Percentiles rank a stretch among this genome's conserved stretches.
Evolutionary conservation across 2,888 invertebrate species (phyloP).

Genomic region (Cephus pulcher): DNA sequence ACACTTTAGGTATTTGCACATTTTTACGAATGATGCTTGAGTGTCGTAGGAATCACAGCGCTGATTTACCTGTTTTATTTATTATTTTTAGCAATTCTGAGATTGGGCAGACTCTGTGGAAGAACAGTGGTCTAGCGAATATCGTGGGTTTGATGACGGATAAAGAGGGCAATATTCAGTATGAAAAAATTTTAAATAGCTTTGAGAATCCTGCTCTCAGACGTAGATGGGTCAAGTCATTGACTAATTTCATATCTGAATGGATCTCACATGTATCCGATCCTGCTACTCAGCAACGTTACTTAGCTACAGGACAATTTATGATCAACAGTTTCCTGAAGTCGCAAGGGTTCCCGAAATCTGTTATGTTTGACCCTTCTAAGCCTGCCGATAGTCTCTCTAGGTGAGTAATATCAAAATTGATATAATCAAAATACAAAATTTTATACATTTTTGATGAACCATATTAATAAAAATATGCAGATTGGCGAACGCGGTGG

Average conservation of each 20-base stretch:
- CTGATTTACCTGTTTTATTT: neutral
- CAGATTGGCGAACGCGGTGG: conserved; percentile 75
- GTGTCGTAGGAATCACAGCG: neutral
- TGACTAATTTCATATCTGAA: conserved; percentile 80
- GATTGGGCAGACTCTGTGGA: conserved; percentile 79
- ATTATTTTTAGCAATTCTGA: conserved; percentile 74
- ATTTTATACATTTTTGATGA: neutral
- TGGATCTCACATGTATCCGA: conserved; percentile 81
- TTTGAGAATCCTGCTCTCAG: conserved; percentile 85
- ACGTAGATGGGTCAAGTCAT: conserved; percentile 82
- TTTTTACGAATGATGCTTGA: neutral
- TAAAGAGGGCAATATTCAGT: conserved; percentile 77
- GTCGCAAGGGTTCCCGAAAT: conserved; percentile 80
- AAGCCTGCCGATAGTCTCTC: conserved; percentile 80
- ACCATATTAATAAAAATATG: conserved; percentile 10
- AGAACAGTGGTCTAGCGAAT: conserved; percentile 78
- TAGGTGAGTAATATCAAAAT: conserved; percentile 43
- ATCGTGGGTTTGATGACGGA: conserved; percentile 78
- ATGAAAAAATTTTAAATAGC: conserved; percentile 79
- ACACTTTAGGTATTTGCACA: conserved; percentile 69
- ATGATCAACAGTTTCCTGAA: conserved; percentile 82
- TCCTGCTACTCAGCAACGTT: conserved; percentile 81
- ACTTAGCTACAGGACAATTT: conserved; percentile 76
- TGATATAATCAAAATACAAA: neutral
- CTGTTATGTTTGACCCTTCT: conserved; percentile 75